phyloP scores from a whole-genome alignment of 2,888 invertebrate species.

The Xestia c-nigrum region DNA sequence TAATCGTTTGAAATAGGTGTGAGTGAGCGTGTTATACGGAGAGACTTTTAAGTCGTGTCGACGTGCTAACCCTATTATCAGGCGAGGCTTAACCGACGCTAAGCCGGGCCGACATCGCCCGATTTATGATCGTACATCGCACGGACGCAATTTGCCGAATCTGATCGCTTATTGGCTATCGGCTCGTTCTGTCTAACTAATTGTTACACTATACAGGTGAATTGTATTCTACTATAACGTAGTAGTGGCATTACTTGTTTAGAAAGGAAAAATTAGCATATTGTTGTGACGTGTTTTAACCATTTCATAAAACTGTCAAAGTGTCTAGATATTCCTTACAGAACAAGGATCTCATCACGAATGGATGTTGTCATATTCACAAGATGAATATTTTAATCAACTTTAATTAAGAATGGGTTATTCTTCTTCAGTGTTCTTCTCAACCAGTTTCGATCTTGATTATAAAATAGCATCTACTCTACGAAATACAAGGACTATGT shows the following conservation, averaged over 20 bases:
- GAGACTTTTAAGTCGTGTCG: constrained; percentile 82
- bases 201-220: constrained; percentile 39
- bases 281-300: neutral
- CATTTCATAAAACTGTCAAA: neutral
- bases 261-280: neutral
- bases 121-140: constrained; percentile 84
- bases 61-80: constrained; percentile 88
- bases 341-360: too few species aligned
- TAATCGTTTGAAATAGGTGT: constrained; percentile 57
- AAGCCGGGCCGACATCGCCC: constrained; percentile 83
- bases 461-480: too few species aligned
- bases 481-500: too few species aligned
- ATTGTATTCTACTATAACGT: constrained; percentile 4
- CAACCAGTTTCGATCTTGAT: too few species aligned
- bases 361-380: too few species aligned
- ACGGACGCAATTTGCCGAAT: constrained; percentile 83
- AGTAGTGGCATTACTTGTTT: neutral
- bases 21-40: constrained; percentile 51
- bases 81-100: constrained; percentile 76
- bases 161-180: constrained; percentile 85
- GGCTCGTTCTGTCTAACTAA: constrained; percentile 61
- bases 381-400: too few species aligned
- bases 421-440: too few species aligned
- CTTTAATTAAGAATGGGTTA: too few species aligned
- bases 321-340: too few species aligned